Base-by-base conservation (phyloP, 2,797 vertebrate genomes). In the Semotilus atromaculatus region DNA sequence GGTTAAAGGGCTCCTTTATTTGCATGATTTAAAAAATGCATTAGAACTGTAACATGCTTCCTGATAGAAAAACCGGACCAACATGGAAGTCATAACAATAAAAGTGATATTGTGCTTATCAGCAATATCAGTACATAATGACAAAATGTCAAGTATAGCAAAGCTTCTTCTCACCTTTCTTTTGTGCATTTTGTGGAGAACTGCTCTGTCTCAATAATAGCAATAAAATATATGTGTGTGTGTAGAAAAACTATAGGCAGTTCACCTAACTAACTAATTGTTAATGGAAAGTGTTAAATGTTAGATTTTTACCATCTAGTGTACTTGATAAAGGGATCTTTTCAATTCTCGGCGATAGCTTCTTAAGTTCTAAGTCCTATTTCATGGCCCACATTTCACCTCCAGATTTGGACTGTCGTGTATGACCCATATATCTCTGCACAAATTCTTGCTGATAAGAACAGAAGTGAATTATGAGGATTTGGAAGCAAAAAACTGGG, bases 381-480 rank as follows among this genome's bases (percentile, higher is more conserved):
- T 83, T 64, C 26, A 29, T 75, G 60, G n/a, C 70, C 75, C 71
- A 83, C 51, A 83, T 86, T 26, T 83, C 81, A 85, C 70, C 26
- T 73, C 78, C 45, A 29, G 29, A 21, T 77, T 80, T 83, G 45
- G 74, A 82, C 78, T 85, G 64, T 80, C 5, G 1, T 77, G 55
- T 43, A 78, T 85, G 82, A 38, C 82, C 82, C 45, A 68, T 75
- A 71, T 71, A 43, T 76, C 71, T 58, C 74, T 71, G 36, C 29
- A 81, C 36, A 67, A 31, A 67, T 70, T 80, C 74, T 55, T 86
- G 36, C 31, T 73, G 58, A 82, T 82, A 79, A 62, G 48, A 77
- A 83, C 83, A 75, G 81, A 53, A 64, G 82, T 60, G 76, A 87
- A 75, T 84, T 88, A 83, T 89, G 90, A 90, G 90, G 74, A 68